Percentiles rank a stretch among this genome's conserved stretches.
phyloP scores from a whole-genome alignment of 2,888 invertebrate species.

The Microctonus hyperodae region DNA sequence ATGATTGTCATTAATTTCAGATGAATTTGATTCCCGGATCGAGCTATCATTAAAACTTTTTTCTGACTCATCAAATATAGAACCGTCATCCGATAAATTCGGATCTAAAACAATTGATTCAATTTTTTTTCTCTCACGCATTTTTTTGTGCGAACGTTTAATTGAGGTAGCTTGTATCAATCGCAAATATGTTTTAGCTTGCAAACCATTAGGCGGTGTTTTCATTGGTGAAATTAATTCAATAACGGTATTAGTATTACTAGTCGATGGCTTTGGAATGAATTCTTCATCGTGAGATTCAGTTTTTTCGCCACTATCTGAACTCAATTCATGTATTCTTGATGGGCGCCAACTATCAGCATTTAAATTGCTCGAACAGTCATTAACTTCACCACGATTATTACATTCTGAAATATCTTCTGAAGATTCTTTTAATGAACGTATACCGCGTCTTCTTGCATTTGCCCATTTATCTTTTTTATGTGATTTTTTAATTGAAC shows the following conservation, averaged over 20 bases:
- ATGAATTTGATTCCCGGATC: constrained; percentile 7
- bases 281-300: constrained; percentile 23
- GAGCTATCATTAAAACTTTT: constrained; percentile 31
- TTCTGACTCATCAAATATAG: constrained; percentile 52
- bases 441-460: background rate
- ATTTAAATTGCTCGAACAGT: constrained; percentile 29
- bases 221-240: constrained; percentile 19
- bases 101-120: constrained; percentile 33
- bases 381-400: background rate
- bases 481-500: constrained; percentile 57
- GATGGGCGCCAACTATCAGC: constrained; percentile 28
- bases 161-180: constrained; percentile 51
- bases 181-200: constrained; percentile 44
- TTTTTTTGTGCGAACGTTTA: constrained; percentile 53
- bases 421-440: background rate
- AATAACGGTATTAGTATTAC: constrained; percentile 30
- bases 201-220: constrained; percentile 53
- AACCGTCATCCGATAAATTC: constrained; percentile 54
- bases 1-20: constrained; percentile 18
- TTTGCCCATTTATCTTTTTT: constrained; percentile 53
- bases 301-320: constrained; percentile 14
- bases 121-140: constrained; percentile 42
- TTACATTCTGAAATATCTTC: background rate
- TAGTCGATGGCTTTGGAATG: constrained; percentile 41
- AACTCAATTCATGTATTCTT: constrained; percentile 18